Evolutionary conservation across 2,113 vertebrate species (phyloP), one percentile per base, ranked within the genome.

Genomic region (Ochotona curzoniae): DNA sequence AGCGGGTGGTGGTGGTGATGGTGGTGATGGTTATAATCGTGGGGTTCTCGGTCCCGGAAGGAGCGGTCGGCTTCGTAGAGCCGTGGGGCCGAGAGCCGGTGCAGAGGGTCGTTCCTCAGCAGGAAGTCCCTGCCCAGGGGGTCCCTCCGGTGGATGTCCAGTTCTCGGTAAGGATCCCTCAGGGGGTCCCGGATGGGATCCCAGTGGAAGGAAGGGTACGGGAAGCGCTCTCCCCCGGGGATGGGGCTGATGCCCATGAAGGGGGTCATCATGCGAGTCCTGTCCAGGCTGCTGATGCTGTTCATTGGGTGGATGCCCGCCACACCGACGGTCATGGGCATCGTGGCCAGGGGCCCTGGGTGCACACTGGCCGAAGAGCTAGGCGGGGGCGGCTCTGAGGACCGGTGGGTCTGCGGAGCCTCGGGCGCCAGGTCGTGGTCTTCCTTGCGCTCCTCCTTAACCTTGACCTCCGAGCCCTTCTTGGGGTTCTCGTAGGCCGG

Each of bases 161-260:
- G 98, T 66, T 99, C 99, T 94, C 99, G 98, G 98, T 99, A 99
- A 1, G 99, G 99, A 93, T 99, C 99, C 97, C 98, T 97, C 93
- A 99, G 79, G 3, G 98, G 98, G 96, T 99, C 98, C 95, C 99
- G 98, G 98, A 99, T 99, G 15, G 99, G 99, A 98, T 99, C 99
- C 99, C 99, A 99, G 97, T 99, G 99, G 98, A 99, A 99, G 87
- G 99, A 98, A 8, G 99, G 99, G 95, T 99, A 99, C 1, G 99
- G 99, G 90, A 99, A 99, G 80, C 99, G 98, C 97, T 99, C 99
- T n/a, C 98, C 98, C 18, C 99, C 99, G 1, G 99, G 99, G 94
- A 99, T 99, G 9, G 99, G 99, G 95, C 99, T 99, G 95, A 99
- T 99, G 93, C 99, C 99, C 99, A 99, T 99, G 96, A 99, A 99